Conservation (phyloP, 2,797 vertebrate species). For the Urosaurus nigricauda region DNA sequence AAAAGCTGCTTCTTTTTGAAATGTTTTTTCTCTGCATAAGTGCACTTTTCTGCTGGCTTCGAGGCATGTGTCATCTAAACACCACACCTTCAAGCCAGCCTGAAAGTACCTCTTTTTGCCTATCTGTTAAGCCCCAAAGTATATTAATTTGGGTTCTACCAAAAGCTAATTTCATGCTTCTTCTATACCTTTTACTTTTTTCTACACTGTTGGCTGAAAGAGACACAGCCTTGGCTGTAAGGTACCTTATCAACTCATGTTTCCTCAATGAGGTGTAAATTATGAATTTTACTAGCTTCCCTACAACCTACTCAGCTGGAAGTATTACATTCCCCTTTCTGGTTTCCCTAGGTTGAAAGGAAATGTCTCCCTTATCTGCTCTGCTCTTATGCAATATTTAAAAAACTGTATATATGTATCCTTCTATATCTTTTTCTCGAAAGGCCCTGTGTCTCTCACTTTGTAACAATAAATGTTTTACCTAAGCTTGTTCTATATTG, state of each 20-base stretch:
- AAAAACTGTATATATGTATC: not conserved
- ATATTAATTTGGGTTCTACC: not conserved
- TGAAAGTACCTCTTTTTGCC: no score
- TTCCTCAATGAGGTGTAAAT: not conserved
- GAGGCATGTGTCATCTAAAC: no score
- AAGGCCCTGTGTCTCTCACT: not conserved
- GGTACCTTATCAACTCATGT: not conserved
- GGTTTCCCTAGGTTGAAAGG: not conserved
- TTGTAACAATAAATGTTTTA: not conserved
- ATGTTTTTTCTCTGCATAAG: no score
- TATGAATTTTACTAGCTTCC: not conserved
- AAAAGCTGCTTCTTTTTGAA: no score
- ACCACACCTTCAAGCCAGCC: no score
- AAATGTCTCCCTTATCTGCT: not conserved
- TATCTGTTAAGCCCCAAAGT: no score
- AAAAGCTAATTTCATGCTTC: not conserved
- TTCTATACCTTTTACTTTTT: not conserved
- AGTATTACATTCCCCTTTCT: slow-evolving; percentile 7
- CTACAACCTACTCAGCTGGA: not conserved
- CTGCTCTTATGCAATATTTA: not conserved
- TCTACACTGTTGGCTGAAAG: not conserved
- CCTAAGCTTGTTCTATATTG: not conserved
- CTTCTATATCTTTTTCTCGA: not conserved
- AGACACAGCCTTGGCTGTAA: not conserved
- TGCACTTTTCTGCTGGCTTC: no score